Conservation (phyloP, 2,888 invertebrate species). For the Norana najaformis region DNA sequence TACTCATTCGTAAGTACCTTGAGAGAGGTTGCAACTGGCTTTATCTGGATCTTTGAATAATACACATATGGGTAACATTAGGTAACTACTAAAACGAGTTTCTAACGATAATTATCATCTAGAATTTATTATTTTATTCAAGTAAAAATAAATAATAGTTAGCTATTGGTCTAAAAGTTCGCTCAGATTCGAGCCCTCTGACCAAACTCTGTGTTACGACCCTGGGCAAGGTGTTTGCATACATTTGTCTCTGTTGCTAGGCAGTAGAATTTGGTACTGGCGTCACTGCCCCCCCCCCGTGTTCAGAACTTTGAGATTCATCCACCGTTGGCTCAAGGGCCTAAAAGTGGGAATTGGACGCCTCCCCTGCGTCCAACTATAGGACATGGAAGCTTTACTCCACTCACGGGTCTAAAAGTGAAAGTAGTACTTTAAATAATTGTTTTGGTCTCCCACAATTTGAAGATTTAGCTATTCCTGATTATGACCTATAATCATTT, state of each 20-base stretch:
- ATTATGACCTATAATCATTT: not conserved
- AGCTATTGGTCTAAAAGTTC: not conserved
- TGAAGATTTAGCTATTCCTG: not conserved
- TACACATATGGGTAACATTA: not conserved
- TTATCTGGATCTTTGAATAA: not conserved
- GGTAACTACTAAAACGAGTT: not conserved
- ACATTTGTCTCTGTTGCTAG: not conserved
- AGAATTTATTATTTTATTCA: not conserved
- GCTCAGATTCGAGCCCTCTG: not conserved
- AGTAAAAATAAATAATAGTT: not conserved
- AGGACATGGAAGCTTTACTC: no score
- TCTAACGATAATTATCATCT: not conserved
- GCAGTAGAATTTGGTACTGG: no score
- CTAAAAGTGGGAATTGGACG: not conserved
- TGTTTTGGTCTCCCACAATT: not conserved
- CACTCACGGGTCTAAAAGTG: no score
- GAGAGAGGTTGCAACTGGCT: not conserved
- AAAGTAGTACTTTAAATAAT: no score
- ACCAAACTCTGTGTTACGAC: not conserved
- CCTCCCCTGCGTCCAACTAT: no score
- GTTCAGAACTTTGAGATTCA: not conserved
- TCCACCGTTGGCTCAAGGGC: not conserved
- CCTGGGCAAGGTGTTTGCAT: not conserved
- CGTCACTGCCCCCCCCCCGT: not conserved
- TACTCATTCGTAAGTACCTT: not conserved